Conservation (phyloP, 2,113 vertebrate genomes). For the Paratilapia polleni region DNA sequence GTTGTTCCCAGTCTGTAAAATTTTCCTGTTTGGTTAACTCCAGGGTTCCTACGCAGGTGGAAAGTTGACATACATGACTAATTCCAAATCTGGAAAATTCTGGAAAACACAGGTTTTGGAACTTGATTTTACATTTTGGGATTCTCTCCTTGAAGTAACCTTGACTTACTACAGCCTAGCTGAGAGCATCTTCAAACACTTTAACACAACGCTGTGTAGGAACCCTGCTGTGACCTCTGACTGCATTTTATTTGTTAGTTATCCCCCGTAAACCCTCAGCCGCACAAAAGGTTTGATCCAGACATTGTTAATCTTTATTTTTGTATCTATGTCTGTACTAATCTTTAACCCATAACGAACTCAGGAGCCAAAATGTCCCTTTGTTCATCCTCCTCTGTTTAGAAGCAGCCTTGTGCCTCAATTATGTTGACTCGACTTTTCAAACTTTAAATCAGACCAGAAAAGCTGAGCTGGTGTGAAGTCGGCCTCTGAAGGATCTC, state of each 20-base stretch:
- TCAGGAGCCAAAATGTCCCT: constrained; percentile 86
- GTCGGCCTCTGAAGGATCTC: background rate
- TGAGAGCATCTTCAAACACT: background rate
- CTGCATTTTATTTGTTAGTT: background rate
- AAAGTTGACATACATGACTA: background rate
- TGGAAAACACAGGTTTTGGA: background rate
- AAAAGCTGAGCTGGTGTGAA: background rate
- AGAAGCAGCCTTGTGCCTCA: background rate
- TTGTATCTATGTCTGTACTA: constrained; percentile 70
- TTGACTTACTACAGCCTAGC: fast-evolving
- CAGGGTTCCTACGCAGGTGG: constrained; percentile 30
- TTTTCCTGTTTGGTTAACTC: background rate
- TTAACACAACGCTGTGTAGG: background rate
- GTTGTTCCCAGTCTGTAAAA: constrained; percentile 3
- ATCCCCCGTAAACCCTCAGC: constrained; percentile 1
- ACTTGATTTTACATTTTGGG: background rate
- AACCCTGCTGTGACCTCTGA: constrained; percentile 11
- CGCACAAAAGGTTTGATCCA: constrained; percentile 68
- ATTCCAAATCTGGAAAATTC: background rate
- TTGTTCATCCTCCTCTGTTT: constrained; percentile 21
- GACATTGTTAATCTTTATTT: constrained; percentile 58
- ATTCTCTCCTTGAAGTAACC: background rate
- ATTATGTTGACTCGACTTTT: background rate
- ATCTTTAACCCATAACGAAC: constrained; percentile 86
- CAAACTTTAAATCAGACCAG: background rate